These are phyloP conservation scores for Geopemphigus sp. DNA, from an alignment of 1,140 invertebrate species.

Conservation along the genomic window DNA sequence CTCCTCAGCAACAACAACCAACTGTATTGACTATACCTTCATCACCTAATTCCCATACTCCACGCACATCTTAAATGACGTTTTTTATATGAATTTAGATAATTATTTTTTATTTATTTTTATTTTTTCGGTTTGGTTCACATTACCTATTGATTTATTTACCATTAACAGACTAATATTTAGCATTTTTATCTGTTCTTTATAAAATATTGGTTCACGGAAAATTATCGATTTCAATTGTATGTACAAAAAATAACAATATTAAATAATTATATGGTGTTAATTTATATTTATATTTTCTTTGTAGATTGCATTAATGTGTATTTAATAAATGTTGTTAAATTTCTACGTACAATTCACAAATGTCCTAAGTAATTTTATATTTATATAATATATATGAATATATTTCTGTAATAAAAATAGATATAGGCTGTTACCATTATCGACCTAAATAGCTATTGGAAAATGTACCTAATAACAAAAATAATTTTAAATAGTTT, in stretches of 20 bases:
- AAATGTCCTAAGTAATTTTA: slow-evolving; percentile 12
- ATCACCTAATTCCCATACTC: slow-evolving; percentile 35
- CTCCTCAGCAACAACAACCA: slow-evolving; percentile 45
- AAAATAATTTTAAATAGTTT: slow-evolving; percentile 34
- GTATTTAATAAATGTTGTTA: slow-evolving; percentile 28
- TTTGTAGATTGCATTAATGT: slow-evolving; percentile 36
- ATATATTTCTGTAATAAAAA: slow-evolving; percentile 30
- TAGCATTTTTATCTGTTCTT: slow-evolving; percentile 7
- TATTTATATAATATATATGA: slow-evolving; percentile 15
- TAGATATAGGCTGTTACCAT: slow-evolving; percentile 47
- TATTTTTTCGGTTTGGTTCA: slow-evolving; percentile 7
- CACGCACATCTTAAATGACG: slow-evolving; percentile 39
- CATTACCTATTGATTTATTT: slow-evolving; percentile 32
- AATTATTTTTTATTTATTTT: slow-evolving; percentile 20
- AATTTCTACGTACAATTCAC: slow-evolving; percentile 26
- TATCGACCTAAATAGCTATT: slow-evolving; percentile 42
- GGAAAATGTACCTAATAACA: slow-evolving; percentile 1
- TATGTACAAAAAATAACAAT: slow-evolving; percentile 22
- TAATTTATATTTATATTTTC: slow-evolving; percentile 17
- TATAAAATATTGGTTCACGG: slow-evolving; percentile 10
- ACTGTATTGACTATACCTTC: slow-evolving; percentile 46
- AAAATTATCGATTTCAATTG: slow-evolving; percentile 36
- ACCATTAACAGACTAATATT: slow-evolving; percentile 36
- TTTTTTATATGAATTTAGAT: slow-evolving; percentile 3
- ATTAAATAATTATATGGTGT: slow-evolving; percentile 24